Conservation (phyloP, 2,888 invertebrate genomes). For the Pherbina coryleti region DNA sequence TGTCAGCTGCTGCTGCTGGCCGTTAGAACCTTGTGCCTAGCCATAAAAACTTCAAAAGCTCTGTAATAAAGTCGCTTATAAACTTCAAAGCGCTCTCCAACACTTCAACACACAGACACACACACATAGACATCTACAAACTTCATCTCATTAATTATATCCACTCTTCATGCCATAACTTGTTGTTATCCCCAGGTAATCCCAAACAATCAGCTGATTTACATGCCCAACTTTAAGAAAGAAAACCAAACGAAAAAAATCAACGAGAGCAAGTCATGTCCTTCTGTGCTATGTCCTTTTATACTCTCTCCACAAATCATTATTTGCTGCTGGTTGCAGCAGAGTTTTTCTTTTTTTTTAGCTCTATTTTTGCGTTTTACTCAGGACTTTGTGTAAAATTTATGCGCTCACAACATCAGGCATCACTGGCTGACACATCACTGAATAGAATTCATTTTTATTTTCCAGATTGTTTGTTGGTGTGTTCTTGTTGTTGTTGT, state of each 20-base stretch:
- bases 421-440: not conserved
- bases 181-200: slow-evolving; percentile 29
- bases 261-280: slow-evolving; percentile 36
- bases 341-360: not conserved
- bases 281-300: not conserved
- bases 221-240: slow-evolving; percentile 55
- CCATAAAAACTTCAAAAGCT: too few species aligned
- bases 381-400: slow-evolving; percentile 6
- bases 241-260: slow-evolving; percentile 51
- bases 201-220: slow-evolving; percentile 28
- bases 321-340: slow-evolving; percentile 18
- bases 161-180: slow-evolving; percentile 14
- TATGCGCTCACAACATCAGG: slow-evolving; percentile 1
- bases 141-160: not conserved
- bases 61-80: too few species aligned
- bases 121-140: too few species aligned
- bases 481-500: not conserved
- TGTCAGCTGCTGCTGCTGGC: too few species aligned
- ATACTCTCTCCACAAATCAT: slow-evolving; percentile 22
- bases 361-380: not conserved
- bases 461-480: not conserved
- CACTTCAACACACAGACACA: too few species aligned
- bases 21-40: too few species aligned
- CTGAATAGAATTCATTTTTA: slow-evolving; percentile 15
- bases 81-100: too few species aligned